Conservation (phyloP, 2,797 vertebrate genomes). For the Pteronotus mesoamericanus region DNA sequence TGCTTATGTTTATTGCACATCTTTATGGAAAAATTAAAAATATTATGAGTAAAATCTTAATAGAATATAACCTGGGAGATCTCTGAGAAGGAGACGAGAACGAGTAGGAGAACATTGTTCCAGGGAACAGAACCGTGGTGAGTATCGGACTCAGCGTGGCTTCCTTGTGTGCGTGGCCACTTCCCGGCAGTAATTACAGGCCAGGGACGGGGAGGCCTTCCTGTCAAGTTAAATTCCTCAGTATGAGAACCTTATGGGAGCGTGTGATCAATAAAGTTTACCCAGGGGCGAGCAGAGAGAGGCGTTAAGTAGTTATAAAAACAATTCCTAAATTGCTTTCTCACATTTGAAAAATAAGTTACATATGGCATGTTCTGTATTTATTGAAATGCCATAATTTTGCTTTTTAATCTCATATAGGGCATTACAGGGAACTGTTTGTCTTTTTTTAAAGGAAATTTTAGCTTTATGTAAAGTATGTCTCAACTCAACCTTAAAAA, state of each 20-base stretch:
- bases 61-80: not conserved
- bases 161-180: accelerated
- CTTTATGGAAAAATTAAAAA: slow-evolving; percentile 56
- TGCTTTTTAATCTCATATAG: not conserved
- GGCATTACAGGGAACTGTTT: not conserved
- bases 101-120: not conserved
- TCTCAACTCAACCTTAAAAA: not conserved
- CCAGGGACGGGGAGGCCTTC: accelerated
- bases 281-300: not conserved
- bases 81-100: not conserved
- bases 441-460: not conserved
- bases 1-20: slow-evolving; percentile 13
- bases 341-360: slow-evolving; percentile 24
- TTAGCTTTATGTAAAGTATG: not conserved
- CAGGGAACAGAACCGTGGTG: accelerated
- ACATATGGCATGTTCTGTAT: not conserved
- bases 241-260: not conserved
- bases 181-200: not conserved
- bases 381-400: not conserved
- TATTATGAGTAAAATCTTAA: slow-evolving; percentile 24
- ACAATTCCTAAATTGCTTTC: slow-evolving; percentile 34
- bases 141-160: accelerated
- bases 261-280: not conserved
- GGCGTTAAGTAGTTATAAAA: not conserved
- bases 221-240: not conserved